Percentiles rank a stretch among this genome's conserved stretches.
These are phyloP conservation scores for Zoanthus gigantus DNA, from an alignment of 92 coral and sea anemone genomes.

Conservation along the genomic window DNA sequence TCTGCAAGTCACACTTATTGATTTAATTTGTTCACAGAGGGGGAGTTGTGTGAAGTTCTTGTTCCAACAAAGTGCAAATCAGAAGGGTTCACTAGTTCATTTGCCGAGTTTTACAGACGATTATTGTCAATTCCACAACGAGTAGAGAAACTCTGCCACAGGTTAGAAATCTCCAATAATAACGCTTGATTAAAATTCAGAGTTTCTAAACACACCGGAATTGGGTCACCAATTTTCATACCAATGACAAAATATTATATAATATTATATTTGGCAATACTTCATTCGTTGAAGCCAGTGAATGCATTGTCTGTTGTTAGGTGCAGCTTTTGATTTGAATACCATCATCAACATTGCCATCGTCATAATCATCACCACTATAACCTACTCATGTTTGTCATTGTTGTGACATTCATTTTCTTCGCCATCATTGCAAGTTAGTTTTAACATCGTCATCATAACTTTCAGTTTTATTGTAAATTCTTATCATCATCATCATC, in stretches of 20 bases:
- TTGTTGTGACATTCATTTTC: background rate
- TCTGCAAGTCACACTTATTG: background rate
- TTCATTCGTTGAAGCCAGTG: no score
- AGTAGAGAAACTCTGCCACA: background rate
- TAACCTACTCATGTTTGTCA: no score
- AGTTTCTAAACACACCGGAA: background rate
- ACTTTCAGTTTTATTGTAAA: no score
- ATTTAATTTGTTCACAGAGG: background rate
- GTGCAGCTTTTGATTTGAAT: no score
- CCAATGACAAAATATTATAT: no score
- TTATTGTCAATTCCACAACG: background rate
- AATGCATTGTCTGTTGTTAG: no score
- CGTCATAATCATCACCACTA: no score
- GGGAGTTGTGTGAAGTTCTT: background rate
- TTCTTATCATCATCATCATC: no score
- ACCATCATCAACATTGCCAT: no score
- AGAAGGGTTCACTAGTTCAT: background rate
- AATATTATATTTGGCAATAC: no score
- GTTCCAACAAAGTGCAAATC: background rate
- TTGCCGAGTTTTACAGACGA: background rate
- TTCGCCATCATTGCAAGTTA: background rate
- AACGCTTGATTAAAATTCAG: background rate
- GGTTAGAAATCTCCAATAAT: background rate
- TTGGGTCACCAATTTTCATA: background rate
- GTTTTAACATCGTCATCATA: no score